These are phyloP conservation scores for Galerucella pusilla DNA, from an alignment of 2,888 invertebrate genomes.

Conservation along the genomic window DNA sequence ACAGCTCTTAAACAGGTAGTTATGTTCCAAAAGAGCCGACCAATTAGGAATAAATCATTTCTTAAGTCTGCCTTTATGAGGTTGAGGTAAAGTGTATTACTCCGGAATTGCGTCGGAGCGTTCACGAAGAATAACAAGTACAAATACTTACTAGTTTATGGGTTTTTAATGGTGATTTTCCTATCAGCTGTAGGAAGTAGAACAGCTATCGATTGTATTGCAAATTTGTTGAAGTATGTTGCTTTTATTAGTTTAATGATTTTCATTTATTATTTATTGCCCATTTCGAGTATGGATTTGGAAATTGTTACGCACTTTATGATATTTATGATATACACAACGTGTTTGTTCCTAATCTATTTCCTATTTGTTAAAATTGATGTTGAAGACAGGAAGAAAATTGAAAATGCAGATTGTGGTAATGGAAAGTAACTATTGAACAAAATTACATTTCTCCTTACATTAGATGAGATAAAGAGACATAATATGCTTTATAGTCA, in stretches of 20 bases:
- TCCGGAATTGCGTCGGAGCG: neutral
- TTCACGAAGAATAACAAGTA: slow-evolving; percentile 1
- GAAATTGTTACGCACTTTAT: neutral
- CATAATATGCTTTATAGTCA: no score
- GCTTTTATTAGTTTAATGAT: neutral
- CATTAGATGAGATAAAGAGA: no score
- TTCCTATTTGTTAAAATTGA: no score
- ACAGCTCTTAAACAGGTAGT: slow-evolving; percentile 19
- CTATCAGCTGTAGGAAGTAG: neutral
- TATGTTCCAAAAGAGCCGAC: slow-evolving; percentile 3
- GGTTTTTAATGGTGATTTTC: neutral
- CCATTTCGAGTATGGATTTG: neutral
- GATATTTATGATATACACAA: neutral
- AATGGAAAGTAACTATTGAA: no score
- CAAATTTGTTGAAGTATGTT: neutral
- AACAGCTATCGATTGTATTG: neutral
- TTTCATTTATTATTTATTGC: neutral
- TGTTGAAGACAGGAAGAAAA: no score
- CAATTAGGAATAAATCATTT: slow-evolving; percentile 29
- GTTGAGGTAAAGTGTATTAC: slow-evolving; percentile 19
- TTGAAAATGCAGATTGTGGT: no score
- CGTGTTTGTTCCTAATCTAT: no score
- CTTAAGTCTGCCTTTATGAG: slow-evolving; percentile 27
- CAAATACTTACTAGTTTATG: neutral
- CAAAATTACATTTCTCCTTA: no score